These are phyloP conservation scores for Leptobrachium ailaonicum DNA, from an alignment of 2,113 vertebrate genomes.

Conservation along the genomic window DNA sequence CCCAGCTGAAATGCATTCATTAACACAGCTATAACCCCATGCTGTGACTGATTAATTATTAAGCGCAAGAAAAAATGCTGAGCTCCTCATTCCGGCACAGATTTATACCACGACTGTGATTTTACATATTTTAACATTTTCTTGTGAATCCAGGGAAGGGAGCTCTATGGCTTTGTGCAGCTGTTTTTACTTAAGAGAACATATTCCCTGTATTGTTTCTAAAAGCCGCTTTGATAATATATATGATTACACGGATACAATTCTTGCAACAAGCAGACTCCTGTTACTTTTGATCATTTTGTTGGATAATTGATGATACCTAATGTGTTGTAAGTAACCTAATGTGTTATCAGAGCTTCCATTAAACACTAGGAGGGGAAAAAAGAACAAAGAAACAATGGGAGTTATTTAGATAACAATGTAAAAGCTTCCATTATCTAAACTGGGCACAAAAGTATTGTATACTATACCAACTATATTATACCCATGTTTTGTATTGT, in stretches of 20 bases:
- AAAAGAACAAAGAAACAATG: neutral
- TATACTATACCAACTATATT: too few relatives aligned
- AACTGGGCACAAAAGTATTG: too few relatives aligned
- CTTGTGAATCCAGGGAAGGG: conserved; percentile 7
- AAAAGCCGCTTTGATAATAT: neutral
- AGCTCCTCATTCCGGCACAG: conserved; percentile 33
- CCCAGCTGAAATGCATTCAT: conserved; percentile 5
- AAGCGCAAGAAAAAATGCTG: neutral
- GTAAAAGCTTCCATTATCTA: too few relatives aligned
- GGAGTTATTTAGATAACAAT: neutral
- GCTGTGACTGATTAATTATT: conserved; percentile 37
- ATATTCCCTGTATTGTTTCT: conserved; percentile 8
- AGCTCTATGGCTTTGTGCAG: conserved; percentile 14
- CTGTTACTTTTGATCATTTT: neutral
- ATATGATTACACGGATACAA: neutral
- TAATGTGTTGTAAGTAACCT: neutral
- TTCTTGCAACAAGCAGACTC: neutral
- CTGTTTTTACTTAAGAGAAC: conserved; percentile 11
- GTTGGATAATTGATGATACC: neutral
- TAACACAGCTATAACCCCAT: neutral
- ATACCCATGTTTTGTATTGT: too few relatives aligned
- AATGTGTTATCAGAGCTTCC: neutral
- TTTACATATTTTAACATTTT: conserved; percentile 41
- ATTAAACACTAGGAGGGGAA: too few relatives aligned
- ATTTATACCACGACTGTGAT: conserved; percentile 18